Base-by-base conservation (phyloP, 1,140 invertebrate species). In the Ectropis grisescens region DNA sequence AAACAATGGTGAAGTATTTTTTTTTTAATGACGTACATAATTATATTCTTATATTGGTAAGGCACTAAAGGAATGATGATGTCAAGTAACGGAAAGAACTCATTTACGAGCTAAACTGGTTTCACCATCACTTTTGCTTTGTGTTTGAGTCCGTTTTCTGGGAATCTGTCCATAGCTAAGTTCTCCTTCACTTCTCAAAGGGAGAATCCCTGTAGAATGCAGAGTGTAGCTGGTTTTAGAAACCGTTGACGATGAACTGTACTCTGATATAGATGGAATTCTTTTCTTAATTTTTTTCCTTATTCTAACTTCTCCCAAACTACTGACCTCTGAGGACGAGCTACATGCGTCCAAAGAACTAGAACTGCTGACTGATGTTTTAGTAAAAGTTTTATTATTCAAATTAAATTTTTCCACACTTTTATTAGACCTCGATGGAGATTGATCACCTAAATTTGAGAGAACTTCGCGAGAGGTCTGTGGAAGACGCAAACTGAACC, bases 71-170 rank as follows among this genome's bases (percentile, higher is more conserved):
- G n/a, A n/a, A n/a, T n/a, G n/a, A n/a, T n/a, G n/a, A n/a, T n/a
- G n/a, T 22, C 4, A 22, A 22, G 4, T 4, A 22, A 22, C 19
- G 4, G 4, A 22, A 22, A 22, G 4, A 22, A 22, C 19, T 22
- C 4, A 22, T 22, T 22, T 5, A 22, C 9, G 19, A 4, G 4
- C 60, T 16, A 67, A 36, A 37, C 69, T 72, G 13, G 69, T 39
- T 66, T 83, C 78, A 19, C 78, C 81, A 22, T 82, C 74, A 45
- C 76, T 83, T 45, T 61, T 76, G 4, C 9, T 22, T 39, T 64
- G 14, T 46, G 31, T 28, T 49, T 52, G 11, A 41, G 66, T 32
- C 28, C 46, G 41, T 48, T 51, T 29, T 47, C 55, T 32, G 46
- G 29, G 54, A 58, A 29, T 45, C 56, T 19, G 16, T 19, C 16